Percentiles rank a stretch among this genome's conserved stretches.
Evolutionary conservation across 2,888 invertebrate species (phyloP).

Genomic region (Bellardia bayeri): DNA sequence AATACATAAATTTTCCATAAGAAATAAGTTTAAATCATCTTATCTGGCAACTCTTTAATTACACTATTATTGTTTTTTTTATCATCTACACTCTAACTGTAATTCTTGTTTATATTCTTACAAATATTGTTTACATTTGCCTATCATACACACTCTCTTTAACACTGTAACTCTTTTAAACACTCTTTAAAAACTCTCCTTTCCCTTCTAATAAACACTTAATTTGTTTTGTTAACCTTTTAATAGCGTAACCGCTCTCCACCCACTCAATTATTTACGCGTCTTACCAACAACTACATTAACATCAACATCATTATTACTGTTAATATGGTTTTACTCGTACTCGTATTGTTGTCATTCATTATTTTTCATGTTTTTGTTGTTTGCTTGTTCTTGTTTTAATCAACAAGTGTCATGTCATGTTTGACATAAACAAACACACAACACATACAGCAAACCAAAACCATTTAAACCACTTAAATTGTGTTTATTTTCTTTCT

Average conservation of each 20-base stretch:
- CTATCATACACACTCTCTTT: too few species aligned
- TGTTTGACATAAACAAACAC: constrained; percentile 3
- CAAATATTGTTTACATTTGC: too few species aligned
- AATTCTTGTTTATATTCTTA: too few species aligned
- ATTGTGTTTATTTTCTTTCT: constrained; percentile 20
- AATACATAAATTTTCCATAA: too few species aligned
- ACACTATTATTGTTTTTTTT: too few species aligned
- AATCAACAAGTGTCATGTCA: constrained; percentile 50
- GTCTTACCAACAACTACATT: background rate
- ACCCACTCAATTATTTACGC: background rate
- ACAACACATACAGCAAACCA: too few species aligned
- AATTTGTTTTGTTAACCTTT: background rate
- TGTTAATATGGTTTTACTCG: background rate
- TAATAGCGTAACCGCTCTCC: background rate
- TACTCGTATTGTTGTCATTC: background rate
- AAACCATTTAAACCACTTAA: constrained; percentile 8
- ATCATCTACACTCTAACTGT: too few species aligned
- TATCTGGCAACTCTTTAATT: too few species aligned
- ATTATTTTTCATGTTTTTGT: constrained; percentile 5
- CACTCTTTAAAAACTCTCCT: too few species aligned
- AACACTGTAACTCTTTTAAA: too few species aligned
- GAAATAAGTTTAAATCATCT: too few species aligned
- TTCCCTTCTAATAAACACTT: too few species aligned
- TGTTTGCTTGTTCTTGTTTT: background rate
- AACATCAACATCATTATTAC: background rate